Evolutionary conservation across 2,113 vertebrate genomes (phyloP), one percentile per base, ranked within the genome.

Genomic region (Eudyptes chrysolophus): DNA sequence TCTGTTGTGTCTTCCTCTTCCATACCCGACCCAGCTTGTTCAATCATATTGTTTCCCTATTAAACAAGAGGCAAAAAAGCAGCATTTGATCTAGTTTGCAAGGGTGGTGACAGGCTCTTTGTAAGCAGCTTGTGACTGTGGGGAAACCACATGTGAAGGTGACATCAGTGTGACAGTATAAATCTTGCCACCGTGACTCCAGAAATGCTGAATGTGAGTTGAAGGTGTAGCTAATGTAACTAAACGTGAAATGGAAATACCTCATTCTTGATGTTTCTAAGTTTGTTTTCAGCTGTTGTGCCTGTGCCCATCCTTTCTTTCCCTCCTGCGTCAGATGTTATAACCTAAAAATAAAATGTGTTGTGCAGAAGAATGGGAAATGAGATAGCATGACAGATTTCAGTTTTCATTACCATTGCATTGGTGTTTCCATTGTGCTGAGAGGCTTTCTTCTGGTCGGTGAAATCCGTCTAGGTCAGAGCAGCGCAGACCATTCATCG

Each of bases 321-420:
- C 38, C 2, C 1, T 92, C 38, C 82, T 65, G 34, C 29, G 25
- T 84, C 65, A n/a, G 42, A 42, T 84, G 30, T 65, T 91, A 16
- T 0, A 36, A 60, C 72, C 44, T 94, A 81, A 94, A 89, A 88
- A 75, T 84, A n/a, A 84, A 66, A 18, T 1, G 3, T 55, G 13
- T 27, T 85, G 26, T 60, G 78, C 24, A 24, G 34, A 55, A 72
- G 38, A 84, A 29, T 36, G 46, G 80, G 86, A 66, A 55, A 68
- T 0, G 5, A 54, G 60, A 11, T 8, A 60, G 54, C 32, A 13
- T 0, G 2, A 5, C n/a, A 16, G 29, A 51, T 55, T 69, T 13
- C 65, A 25, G 38, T 29, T 52, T 58, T 54, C 8, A 3, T 9
- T 82, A 18, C 30, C 2, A 1, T 66, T 0, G 1, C 8, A 7